Conservation (phyloP, 1,140 invertebrate genomes). For the Eulimnadia texana region DNA sequence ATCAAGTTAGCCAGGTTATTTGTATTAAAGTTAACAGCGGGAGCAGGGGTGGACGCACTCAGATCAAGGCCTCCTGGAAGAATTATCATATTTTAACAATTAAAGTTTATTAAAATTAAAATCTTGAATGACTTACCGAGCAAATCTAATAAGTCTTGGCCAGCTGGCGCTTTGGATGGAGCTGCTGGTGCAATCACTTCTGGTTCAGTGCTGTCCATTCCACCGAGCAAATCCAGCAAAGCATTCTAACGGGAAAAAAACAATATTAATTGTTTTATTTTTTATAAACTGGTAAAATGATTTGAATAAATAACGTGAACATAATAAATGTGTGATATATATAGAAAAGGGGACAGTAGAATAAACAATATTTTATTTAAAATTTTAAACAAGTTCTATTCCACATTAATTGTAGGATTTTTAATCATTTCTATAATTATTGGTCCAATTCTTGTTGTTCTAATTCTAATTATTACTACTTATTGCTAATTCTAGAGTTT, state of each 20-base stretch:
- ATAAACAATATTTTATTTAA: too few species aligned
- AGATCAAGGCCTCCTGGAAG: not conserved
- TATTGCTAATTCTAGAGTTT: not conserved
- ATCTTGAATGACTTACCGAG: constrained; percentile 40
- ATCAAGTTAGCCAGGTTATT: constrained; percentile 30
- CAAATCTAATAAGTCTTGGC: constrained; percentile 70
- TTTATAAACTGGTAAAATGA: not conserved
- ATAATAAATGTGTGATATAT: too few species aligned
- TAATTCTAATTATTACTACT: too few species aligned
- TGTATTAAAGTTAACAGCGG: not conserved
- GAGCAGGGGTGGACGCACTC: not conserved
- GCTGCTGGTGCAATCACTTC: constrained; percentile 24
- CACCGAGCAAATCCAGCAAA: constrained; percentile 54
- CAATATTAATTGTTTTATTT: constrained; percentile 11
- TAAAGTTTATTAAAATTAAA: not conserved
- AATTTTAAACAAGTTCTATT: too few species aligned
- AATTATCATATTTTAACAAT: not conserved
- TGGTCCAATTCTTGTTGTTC: too few species aligned
- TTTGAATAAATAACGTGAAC: too few species aligned
- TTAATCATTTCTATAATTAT: too few species aligned
- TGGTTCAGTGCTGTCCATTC: constrained; percentile 30
- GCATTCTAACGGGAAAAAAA: constrained; percentile 42
- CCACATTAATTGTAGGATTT: too few species aligned
- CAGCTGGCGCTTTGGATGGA: constrained; percentile 28
- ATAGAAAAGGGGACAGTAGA: too few species aligned